Percentiles rank a stretch among this genome's conserved stretches.
phyloP scores from a whole-genome alignment of 2,113 vertebrate genomes.

The Sminthopsis crassicaudata region DNA sequence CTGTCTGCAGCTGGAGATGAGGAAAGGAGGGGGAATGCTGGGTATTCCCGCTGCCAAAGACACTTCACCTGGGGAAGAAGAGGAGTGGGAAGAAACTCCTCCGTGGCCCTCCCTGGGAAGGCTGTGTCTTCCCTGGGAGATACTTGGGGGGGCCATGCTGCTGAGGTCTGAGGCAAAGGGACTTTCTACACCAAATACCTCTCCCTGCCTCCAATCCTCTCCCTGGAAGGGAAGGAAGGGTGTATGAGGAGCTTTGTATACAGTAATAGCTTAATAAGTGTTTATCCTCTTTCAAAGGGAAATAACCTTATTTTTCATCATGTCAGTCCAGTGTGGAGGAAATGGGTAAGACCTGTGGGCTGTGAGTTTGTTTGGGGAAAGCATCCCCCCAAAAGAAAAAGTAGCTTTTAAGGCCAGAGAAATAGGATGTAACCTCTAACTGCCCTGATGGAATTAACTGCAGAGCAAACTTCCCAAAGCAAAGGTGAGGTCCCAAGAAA shows the following conservation, averaged over 20 bases:
- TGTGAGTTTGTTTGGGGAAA: background rate
- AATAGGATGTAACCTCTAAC: too few species aligned
- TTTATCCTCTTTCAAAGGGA: background rate
- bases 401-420: background rate
- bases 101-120: background rate
- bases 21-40: background rate
- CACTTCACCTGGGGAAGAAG: background rate
- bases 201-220: background rate
- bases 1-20: background rate
- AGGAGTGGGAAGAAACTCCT: background rate
- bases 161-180: background rate
- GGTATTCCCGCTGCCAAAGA: background rate
- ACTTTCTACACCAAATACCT: background rate
- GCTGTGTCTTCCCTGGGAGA: background rate
- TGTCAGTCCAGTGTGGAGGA: background rate
- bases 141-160: background rate
- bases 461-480: background rate
- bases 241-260: background rate
- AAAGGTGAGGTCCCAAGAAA: background rate
- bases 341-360: background rate
- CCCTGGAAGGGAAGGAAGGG: background rate
- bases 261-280: background rate
- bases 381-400: background rate
- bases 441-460: background rate
- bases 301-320: background rate